phyloP scores from a whole-genome alignment of 64 coral and sea anemone species.

The Dendronephthya gigantea region DNA sequence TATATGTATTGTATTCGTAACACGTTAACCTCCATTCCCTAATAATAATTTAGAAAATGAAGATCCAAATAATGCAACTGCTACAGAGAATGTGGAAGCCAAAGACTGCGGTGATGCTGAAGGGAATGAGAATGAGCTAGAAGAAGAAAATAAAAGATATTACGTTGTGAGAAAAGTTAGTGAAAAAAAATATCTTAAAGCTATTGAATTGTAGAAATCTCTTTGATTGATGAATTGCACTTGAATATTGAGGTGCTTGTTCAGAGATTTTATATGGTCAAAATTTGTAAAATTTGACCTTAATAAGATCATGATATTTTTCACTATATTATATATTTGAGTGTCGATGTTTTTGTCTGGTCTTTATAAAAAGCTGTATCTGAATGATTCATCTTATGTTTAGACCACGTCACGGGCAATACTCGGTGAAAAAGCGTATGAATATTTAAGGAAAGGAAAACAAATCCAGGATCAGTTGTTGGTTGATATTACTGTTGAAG shows the following conservation, averaged over 20 bases:
- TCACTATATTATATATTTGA: neutral
- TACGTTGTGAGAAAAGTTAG: neutral
- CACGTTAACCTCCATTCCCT: no score
- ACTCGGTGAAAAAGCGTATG: constrained; percentile 74
- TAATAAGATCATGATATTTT: neutral
- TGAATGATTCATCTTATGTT: neutral
- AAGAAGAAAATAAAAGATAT: constrained; percentile 43
- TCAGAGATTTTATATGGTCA: no score
- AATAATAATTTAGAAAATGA: constrained; percentile 38
- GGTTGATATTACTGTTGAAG: constrained; percentile 83
- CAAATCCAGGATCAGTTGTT: constrained; percentile 81
- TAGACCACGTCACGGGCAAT: constrained; percentile 60
- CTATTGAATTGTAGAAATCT: no score
- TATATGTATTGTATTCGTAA: no score
- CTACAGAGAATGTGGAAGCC: neutral
- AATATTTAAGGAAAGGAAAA: constrained; percentile 82
- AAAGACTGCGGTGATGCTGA: constrained; percentile 24
- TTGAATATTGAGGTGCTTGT: neutral
- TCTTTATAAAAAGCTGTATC: no score
- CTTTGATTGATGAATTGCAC: no score
- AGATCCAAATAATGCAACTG: constrained; percentile 51
- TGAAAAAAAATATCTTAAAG: no score
- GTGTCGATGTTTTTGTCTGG: no score
- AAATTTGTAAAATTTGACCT: no score
- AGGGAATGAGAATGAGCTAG: constrained; percentile 70